Evolutionary conservation across 92 coral and sea anemone species (phyloP), one percentile per base, ranked within the genome.

Genomic region (Siderastrea siderea): DNA sequence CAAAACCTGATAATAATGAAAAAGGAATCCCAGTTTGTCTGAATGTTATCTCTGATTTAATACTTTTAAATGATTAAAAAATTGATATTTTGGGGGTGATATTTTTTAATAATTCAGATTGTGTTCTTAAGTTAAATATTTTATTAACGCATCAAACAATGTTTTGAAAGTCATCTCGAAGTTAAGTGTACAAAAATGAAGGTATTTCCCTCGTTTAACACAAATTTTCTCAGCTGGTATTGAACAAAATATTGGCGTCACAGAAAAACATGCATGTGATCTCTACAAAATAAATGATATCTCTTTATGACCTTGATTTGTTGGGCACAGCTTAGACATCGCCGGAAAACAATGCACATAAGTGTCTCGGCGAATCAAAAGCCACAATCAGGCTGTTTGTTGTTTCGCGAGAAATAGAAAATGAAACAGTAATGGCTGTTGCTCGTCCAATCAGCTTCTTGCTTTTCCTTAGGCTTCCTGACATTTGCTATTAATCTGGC

Each of bases 121-220:
- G 89, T 85, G 61, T 76, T 74, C 71, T 65, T 57, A 59, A 47
- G 77, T 78, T 94, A 71, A 88, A 89, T 85, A 87, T 91, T 93
- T 95, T 82, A 93, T 88, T 90, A 79, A 68, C 62, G 51, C 82
- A 88, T 88, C 92, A 86, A 90, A 84, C 86, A 68, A 68, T 91
- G 84, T 88, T 87, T 74, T 59, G 80, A 91, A 95, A 95, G 98
- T 95, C 98, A 95, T 58, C 61, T 47, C 53, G 72, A 91, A 95
- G 98, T 95, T 95, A 95, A 95, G 96, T 95, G 91, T 84, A 6
- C 76, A 75, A 82, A 50, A 43, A 26, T 47, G 59, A 3, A 5
- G 47, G 45, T 5, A 62, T 50, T 68, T 67, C 52, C 45, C 8
- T 51, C 67, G 15, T 7, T 16, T 16, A 67, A 52, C 0, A 17